Conservation (phyloP, 1,140 invertebrate genomes). For the Procambarus virginalis region DNA sequence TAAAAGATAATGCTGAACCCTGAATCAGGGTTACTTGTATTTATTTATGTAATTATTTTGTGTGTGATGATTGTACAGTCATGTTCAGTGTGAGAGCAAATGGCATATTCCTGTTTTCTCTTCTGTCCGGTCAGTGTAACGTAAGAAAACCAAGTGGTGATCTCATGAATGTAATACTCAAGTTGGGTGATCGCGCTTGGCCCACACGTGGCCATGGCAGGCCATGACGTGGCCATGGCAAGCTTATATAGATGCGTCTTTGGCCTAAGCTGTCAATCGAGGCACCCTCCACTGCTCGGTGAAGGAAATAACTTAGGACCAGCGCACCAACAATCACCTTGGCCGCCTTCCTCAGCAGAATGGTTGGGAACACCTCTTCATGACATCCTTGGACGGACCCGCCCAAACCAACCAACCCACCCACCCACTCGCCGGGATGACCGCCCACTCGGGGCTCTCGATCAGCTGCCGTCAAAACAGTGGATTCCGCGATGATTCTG, state of each 20-base stretch:
- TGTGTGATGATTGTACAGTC: constrained; percentile 64
- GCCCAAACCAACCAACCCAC: background rate
- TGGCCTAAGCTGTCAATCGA: background rate
- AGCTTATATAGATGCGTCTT: background rate
- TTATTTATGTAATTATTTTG: constrained; percentile 67
- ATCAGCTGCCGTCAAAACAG: background rate
- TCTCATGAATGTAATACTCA: constrained; percentile 60
- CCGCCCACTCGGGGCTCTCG: constrained; percentile 8
- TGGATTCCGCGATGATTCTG: background rate
- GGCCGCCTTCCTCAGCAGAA: background rate
- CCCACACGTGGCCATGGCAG: background rate
- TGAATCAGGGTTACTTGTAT: constrained; percentile 65
- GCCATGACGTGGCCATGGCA: background rate
- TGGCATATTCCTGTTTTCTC: constrained; percentile 44
- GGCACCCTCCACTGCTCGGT: background rate
- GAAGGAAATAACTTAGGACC: background rate
- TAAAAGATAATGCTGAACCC: constrained; percentile 43
- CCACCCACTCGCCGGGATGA: background rate
- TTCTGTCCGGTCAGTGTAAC: constrained; percentile 44
- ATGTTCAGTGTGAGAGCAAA: constrained; percentile 45
- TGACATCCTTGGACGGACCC: background rate
- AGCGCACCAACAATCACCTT: background rate
- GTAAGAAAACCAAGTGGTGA: constrained; percentile 57
- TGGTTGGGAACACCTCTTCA: background rate
- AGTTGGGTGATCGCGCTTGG: background rate